Base-by-base conservation (phyloP, 2,797 vertebrate species). In the Parambassis ranga region DNA sequence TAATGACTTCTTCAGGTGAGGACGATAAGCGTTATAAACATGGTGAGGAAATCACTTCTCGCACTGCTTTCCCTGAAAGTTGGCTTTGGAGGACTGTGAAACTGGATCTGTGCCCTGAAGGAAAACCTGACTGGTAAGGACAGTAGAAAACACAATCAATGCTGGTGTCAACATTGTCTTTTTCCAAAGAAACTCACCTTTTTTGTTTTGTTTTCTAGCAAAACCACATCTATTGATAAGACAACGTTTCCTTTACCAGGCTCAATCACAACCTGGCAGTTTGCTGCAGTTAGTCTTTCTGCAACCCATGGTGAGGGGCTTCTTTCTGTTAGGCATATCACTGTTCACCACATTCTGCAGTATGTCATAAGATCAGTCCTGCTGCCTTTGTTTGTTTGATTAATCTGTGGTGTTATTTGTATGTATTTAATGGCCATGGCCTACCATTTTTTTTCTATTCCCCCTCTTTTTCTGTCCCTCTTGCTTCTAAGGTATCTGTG, bases 191-290 rank as follows among this genome's bases (percentile, higher is more conserved):
- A 24, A 20, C 13, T 9, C 6, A 23, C n/a, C 3, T 26, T 23
- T 5, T 51, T 5, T 69, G 32, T 60, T 65, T 43, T n/a, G n/a
- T n/a, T n/a, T n/a, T n/a, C n/a, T 32, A 81, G 78, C 62, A 9
- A 0, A 0, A 3, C 42, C 5, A 49, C 57, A 15, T 16, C 44
- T n/a, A 0, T 5, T 22, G 24, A 8, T 0, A 51, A 67, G 8
- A 26, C 33, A 0, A 2, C 7, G 7, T 7, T 88, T n/a, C 90
- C 83, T 31, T 73, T 96, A 65, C 92, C 91, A 69, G 95, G 95
- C 36, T 94, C 94, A 28, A 96, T 96, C 77, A 97, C 96, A 61
- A 92, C 94, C 2, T 97, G 96, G 95, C 90, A 95, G 81, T 83
- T 98, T 3, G 85, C 92, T 71, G 95, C 94, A 0, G 79, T 97